Evolutionary conservation across 2,113 vertebrate species (phyloP).

Genomic region (Merops nubicus): DNA sequence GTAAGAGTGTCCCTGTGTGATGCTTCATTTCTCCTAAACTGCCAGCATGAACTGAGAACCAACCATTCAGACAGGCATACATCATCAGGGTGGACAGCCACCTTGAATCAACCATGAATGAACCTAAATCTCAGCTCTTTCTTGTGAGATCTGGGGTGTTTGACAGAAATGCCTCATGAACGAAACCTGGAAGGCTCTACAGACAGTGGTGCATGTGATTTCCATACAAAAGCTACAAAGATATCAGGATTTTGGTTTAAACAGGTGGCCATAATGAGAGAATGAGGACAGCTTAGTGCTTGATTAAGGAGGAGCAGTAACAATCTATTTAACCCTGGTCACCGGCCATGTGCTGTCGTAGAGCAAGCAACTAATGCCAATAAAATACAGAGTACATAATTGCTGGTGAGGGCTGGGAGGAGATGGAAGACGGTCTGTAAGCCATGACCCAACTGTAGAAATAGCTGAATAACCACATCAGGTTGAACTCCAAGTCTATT

Average conservation of each 20-base stretch:
- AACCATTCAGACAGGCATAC: neutral
- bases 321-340: neutral
- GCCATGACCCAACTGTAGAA: neutral
- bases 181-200: neutral
- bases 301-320: neutral
- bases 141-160: neutral
- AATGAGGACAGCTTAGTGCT: neutral
- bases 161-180: neutral
- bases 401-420: neutral
- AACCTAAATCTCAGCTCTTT: neutral
- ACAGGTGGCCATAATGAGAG: neutral
- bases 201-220: neutral
- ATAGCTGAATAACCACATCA: neutral
- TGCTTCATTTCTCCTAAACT: neutral
- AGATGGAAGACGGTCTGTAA: neutral
- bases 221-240: neutral
- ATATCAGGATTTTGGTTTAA: neutral
- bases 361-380: neutral
- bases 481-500: neutral
- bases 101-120: neutral
- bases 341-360: neutral
- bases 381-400: neutral
- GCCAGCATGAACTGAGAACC: neutral
- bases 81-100: neutral
- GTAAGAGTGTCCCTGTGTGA: neutral